Conservation (phyloP, 1,140 invertebrate genomes). For the Amphibalanus amphitrite region DNA sequence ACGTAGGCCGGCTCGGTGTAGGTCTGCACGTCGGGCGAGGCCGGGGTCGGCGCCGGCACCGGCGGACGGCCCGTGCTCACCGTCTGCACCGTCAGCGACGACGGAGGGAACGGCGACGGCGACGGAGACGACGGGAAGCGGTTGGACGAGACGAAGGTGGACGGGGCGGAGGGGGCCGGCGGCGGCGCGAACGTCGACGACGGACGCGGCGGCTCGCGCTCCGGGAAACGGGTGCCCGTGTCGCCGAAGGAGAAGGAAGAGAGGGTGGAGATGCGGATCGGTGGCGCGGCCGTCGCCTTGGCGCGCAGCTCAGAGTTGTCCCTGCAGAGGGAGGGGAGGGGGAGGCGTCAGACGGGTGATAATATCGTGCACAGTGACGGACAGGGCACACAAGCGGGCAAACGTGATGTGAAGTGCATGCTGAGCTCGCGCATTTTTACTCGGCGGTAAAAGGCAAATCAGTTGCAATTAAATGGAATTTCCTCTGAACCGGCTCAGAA, state of each 20-base stretch:
- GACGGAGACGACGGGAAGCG: too few species aligned
- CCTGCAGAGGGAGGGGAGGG: not conserved
- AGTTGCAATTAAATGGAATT: too few species aligned
- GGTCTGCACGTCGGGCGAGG: not conserved
- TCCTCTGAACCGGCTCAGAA: too few species aligned
- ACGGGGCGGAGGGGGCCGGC: not conserved
- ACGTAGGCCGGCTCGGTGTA: slow-evolving; percentile 3
- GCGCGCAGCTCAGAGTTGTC: not conserved
- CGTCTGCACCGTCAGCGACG: not conserved
- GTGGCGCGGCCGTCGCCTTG: not conserved
- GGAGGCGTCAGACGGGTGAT: not conserved
- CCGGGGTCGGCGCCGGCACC: not conserved
- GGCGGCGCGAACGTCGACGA: not conserved
- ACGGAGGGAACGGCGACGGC: not conserved
- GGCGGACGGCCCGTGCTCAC: not conserved
- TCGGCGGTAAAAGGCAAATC: too few species aligned
- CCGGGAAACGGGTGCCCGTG: slow-evolving; percentile 2
- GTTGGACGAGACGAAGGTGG: not conserved
- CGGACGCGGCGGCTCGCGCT: not conserved
- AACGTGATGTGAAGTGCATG: too few species aligned
- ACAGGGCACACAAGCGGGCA: too few species aligned
- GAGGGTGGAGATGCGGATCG: not conserved
- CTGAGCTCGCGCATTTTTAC: too few species aligned
- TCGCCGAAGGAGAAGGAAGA: slow-evolving; percentile 3
- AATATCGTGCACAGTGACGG: too few species aligned